Conservation (phyloP, 1,140 invertebrate species). For the Notospermus geniculatus region DNA sequence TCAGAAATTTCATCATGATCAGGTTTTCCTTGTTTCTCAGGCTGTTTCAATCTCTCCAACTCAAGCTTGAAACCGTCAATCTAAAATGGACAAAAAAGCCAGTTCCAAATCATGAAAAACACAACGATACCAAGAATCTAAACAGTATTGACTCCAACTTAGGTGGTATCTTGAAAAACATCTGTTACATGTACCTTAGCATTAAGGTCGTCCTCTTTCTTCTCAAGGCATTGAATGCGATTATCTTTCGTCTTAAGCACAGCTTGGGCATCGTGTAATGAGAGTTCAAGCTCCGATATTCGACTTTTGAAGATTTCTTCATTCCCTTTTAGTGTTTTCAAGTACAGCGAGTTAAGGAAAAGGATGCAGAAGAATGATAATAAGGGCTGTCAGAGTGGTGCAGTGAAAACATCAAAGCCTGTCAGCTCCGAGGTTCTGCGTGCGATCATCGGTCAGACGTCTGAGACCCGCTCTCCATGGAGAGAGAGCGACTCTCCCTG, state of each 20-base stretch:
- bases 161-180: too few species aligned
- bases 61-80: constrained; percentile 31
- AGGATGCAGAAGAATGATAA: too few species aligned
- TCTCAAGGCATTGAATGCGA: constrained; percentile 32
- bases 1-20: constrained; percentile 11
- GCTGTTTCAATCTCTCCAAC: constrained; percentile 28
- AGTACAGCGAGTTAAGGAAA: constrained; percentile 19
- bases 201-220: constrained; percentile 24
- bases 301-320: constrained; percentile 20
- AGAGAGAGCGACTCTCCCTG: too few species aligned
- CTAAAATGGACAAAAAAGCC: constrained; percentile 15
- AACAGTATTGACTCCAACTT: too few species aligned
- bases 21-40: constrained; percentile 32
- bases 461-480: too few species aligned
- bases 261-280: constrained; percentile 31
- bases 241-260: constrained; percentile 31
- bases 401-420: too few species aligned
- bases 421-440: too few species aligned
- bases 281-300: constrained; percentile 33
- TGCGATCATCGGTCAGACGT: too few species aligned
- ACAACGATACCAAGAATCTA: too few species aligned
- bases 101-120: not conserved
- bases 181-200: constrained; percentile 25
- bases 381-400: too few species aligned
- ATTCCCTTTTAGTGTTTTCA: constrained; percentile 23